Percentiles rank a stretch among this genome's conserved stretches.
phyloP scores from a whole-genome alignment of 2,888 invertebrate genomes.

The Oxyteleia sp. region DNA sequence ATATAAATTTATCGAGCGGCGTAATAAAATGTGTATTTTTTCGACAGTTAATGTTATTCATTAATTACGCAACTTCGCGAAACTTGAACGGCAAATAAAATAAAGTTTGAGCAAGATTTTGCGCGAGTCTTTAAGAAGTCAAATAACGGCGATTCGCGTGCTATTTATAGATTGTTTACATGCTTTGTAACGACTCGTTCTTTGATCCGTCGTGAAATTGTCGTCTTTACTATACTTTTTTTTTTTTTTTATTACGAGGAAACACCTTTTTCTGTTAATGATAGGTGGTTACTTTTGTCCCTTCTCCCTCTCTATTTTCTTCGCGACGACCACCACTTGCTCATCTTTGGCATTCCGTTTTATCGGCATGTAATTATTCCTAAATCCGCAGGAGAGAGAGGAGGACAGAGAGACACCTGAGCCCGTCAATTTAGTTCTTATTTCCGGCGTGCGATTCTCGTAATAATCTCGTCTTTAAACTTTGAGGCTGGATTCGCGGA shows the following conservation, averaged over 20 bases:
- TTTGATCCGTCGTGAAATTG: constrained; percentile 36
- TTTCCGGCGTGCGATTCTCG: constrained; percentile 66
- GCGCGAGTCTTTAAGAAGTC: constrained; percentile 25
- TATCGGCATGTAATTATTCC: constrained; percentile 67
- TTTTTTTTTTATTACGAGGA: not conserved
- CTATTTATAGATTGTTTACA: constrained; percentile 39
- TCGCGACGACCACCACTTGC: constrained; percentile 14
- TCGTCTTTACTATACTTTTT: not conserved
- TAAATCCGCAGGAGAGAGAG: constrained; percentile 35
- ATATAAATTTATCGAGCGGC: constrained; percentile 12
- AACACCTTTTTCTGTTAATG: constrained; percentile 7
- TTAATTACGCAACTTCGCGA: constrained; percentile 19
- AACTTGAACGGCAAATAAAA: constrained; percentile 32
- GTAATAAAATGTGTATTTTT: constrained; percentile 11
- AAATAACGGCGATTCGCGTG: constrained; percentile 18
- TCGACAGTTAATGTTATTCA: constrained; percentile 11
- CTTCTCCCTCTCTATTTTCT: constrained; percentile 39
- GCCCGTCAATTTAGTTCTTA: constrained; percentile 75
- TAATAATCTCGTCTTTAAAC: constrained; percentile 77
- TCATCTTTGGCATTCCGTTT: constrained; percentile 42
- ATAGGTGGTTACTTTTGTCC: constrained; percentile 42
- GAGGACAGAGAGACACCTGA: constrained; percentile 18
- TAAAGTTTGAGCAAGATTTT: constrained; percentile 25
- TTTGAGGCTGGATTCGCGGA: constrained; percentile 62
- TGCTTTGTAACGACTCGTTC: constrained; percentile 12